Conservation (phyloP, 2,888 invertebrate species). For the Euplexia lucipara region DNA sequence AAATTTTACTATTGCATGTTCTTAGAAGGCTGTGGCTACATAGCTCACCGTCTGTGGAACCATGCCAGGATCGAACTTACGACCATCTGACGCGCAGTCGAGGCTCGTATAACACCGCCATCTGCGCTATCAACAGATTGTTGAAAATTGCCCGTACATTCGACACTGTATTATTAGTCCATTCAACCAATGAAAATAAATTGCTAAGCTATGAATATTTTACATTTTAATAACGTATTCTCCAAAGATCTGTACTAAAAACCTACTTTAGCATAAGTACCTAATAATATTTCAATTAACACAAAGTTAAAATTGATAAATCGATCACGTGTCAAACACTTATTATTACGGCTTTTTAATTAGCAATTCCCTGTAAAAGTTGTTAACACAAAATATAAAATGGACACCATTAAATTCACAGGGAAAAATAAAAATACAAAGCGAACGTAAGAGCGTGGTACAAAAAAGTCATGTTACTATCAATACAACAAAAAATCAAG, state of each 20-base stretch:
- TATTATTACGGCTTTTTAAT: constrained; percentile 50
- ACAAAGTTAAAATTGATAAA: constrained; percentile 29
- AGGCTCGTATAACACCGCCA: constrained; percentile 33
- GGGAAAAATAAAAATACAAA: constrained; percentile 57
- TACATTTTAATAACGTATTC: constrained; percentile 24
- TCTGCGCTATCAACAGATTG: constrained; percentile 1
- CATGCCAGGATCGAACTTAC: constrained; percentile 82
- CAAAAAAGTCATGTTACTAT: constrained; percentile 61
- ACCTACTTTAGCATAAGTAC: constrained; percentile 32
- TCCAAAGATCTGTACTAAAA: constrained; percentile 23
- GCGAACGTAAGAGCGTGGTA: constrained; percentile 47
- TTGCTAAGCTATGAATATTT: constrained; percentile 28
- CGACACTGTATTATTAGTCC: constrained; percentile 23
- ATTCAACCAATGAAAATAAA: constrained; percentile 20
- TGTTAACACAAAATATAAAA: constrained; percentile 50
- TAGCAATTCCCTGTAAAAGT: constrained; percentile 45
- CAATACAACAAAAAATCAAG: constrained; percentile 63
- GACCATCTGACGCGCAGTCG: constrained; percentile 27
- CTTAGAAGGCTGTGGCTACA: constrained; percentile 84
- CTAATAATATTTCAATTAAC: constrained; percentile 39
- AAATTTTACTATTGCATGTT: constrained; percentile 82
- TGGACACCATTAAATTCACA: constrained; percentile 54
- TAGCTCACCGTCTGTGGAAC: constrained; percentile 84
- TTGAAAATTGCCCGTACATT: constrained; percentile 46
- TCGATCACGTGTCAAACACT: constrained; percentile 41